Evolutionary conservation across 2,797 vertebrate genomes (phyloP).

Genomic region (Sparus aurata): DNA sequence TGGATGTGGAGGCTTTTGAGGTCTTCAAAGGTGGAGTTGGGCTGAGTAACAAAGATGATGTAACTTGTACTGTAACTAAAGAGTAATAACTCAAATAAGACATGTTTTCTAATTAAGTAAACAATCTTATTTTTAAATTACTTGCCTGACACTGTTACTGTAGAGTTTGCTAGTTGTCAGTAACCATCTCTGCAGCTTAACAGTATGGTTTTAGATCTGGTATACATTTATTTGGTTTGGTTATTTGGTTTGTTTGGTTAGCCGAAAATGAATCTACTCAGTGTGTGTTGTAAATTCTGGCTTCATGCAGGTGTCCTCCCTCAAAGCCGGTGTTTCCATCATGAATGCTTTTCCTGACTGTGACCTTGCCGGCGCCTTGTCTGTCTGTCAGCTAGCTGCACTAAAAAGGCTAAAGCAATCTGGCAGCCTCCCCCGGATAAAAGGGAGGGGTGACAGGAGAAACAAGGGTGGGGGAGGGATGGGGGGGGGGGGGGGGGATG

Average conservation of each 20-base stretch:
- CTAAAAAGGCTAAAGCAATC: conserved; percentile 93
- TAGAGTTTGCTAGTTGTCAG: background rate
- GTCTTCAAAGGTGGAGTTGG: background rate
- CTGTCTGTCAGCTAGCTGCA: conserved; percentile 85
- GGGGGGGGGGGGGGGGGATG: conserved; percentile 75
- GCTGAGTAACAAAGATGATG: background rate
- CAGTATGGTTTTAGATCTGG: background rate
- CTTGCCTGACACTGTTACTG: background rate
- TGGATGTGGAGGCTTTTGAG: background rate
- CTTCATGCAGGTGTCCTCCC: conserved; percentile 26
- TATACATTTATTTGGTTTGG: background rate
- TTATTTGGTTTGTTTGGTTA: background rate
- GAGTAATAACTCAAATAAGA: background rate
- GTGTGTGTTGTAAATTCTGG: conserved; percentile 15
- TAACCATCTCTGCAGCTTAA: background rate
- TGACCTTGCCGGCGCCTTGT: conserved; percentile 89
- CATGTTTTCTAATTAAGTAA: too few relatives aligned
- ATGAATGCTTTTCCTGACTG: conserved; percentile 80
- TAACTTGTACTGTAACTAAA: background rate
- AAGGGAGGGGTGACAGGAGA: conserved; percentile 63
- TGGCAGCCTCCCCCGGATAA: conserved; percentile 82
- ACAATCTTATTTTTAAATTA: background rate
- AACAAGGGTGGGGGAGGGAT: conserved; percentile 69
- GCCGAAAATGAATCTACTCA: conserved; percentile 1
- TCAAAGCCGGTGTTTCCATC: conserved; percentile 82